phyloP scores from a whole-genome alignment of 2,797 vertebrate species.

The Corythornis leucogaster region DNA sequence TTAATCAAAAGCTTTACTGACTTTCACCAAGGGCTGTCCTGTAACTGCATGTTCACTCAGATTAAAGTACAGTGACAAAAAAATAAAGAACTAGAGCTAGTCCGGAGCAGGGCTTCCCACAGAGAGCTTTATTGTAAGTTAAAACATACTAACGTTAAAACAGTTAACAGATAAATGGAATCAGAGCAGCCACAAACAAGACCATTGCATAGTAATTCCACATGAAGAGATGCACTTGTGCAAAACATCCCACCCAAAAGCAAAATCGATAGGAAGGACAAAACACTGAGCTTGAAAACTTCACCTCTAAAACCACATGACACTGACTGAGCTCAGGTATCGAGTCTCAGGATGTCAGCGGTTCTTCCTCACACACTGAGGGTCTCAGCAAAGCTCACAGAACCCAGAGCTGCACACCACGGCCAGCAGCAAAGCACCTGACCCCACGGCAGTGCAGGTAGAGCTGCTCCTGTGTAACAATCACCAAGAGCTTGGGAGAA shows the following conservation, averaged over 20 bases:
- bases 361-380: fast-evolving
- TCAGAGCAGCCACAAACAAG: not conserved
- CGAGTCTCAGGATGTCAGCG: fast-evolving
- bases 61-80: not conserved
- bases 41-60: not conserved
- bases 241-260: fast-evolving
- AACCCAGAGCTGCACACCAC: not conserved
- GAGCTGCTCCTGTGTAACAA: fast-evolving
- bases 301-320: fast-evolving
- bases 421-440: not conserved
- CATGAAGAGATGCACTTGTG: fast-evolving
- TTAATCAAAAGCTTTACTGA: not conserved
- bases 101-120: not conserved
- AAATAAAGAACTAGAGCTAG: not conserved
- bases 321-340: not conserved
- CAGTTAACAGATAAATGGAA: not conserved
- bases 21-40: not conserved
- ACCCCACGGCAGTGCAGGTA: fast-evolving
- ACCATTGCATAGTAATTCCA: not conserved
- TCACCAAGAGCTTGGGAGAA: fast-evolving
- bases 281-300: not conserved
- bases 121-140: fast-evolving
- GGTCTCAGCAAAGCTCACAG: not conserved
- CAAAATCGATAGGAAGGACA: not conserved
- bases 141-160: not conserved